Base-by-base conservation (phyloP, 2,888 invertebrate genomes). In the Tribolium freemani region DNA sequence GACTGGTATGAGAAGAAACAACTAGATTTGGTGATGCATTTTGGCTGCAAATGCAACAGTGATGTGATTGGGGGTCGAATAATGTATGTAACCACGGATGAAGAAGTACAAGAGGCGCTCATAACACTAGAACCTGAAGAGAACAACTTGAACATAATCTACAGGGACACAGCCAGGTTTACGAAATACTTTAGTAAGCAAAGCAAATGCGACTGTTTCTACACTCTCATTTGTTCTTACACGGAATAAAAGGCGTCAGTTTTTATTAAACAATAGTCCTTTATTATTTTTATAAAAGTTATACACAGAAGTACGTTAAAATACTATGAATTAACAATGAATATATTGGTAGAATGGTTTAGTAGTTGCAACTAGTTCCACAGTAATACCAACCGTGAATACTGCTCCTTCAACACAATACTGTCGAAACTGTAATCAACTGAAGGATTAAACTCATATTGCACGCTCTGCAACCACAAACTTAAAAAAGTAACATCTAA, bases 71-170 rank as follows among this genome's bases (percentile, higher is more conserved):
- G 86, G 11, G 86, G 83, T n/a, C 77, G 83, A 70, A 84, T 82
- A 10, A 83, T 84, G 71, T 86, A 86, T 71, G 82, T 86, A 2
- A 81, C 83, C 2, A 78, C 80, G 20, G 83, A 84, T 48, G 85
- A 86, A 72, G 83, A 83, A 78, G 78, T 85, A 44, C 85, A 86
- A 76, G 82, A 84, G 58, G 86, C 86, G 13, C 74, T 86, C 1
- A 83, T 93, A 31, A 88, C 90, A 1, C 87, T 94, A 72, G 90
- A 92, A 58, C 90, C 91, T 0, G 87, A 87, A 57, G 88, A 91
- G 83, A 94, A 94, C 87, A 89, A 91, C 54, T 87, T 94, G 9
- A 91, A 90, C 85, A 88, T 94, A 44, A 91, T 93, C 61, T 91
- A 89, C 79, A 88, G 89, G 60, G 89, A 88, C 71, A 89, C 89